phyloP scores from a whole-genome alignment of 1,140 invertebrate genomes.

The Sitobion miscanthi region DNA sequence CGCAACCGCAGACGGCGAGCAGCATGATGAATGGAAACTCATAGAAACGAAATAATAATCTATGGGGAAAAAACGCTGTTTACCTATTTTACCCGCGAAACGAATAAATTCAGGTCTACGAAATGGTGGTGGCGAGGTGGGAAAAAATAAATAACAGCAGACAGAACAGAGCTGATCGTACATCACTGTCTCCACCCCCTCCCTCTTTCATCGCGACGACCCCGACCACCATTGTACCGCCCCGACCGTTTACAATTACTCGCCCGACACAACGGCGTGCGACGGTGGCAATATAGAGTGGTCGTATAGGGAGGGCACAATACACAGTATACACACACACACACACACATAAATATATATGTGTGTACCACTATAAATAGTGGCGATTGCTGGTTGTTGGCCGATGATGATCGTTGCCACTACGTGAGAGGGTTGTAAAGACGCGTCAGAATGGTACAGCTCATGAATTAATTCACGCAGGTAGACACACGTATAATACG shows the following conservation, averaged over 20 bases:
- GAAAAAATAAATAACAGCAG: not conserved
- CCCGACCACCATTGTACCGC: not conserved
- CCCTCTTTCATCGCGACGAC: not conserved
- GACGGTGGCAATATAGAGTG: not conserved
- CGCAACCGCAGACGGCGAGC: not conserved
- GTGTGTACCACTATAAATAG: not conserved
- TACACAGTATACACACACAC: too few species aligned
- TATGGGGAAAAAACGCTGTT: not conserved
- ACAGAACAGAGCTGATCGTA: not conserved
- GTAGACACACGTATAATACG: not conserved
- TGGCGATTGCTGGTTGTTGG: not conserved
- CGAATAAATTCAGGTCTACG: not conserved
- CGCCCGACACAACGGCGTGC: not conserved
- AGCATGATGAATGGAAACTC: not conserved
- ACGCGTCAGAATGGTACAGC: not conserved
- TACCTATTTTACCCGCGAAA: not conserved
- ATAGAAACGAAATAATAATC: not conserved
- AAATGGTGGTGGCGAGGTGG: not conserved
- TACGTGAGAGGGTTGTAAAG: constrained; percentile 1
- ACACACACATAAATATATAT: not conserved
- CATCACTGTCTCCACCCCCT: not conserved
- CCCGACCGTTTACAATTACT: not conserved
- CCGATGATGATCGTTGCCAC: not conserved
- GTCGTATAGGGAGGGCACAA: not conserved
- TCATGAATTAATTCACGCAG: constrained; percentile 1